Evolutionary conservation across 1,140 invertebrate genomes (phyloP).

Genomic region (Drosophila chauvacae): DNA sequence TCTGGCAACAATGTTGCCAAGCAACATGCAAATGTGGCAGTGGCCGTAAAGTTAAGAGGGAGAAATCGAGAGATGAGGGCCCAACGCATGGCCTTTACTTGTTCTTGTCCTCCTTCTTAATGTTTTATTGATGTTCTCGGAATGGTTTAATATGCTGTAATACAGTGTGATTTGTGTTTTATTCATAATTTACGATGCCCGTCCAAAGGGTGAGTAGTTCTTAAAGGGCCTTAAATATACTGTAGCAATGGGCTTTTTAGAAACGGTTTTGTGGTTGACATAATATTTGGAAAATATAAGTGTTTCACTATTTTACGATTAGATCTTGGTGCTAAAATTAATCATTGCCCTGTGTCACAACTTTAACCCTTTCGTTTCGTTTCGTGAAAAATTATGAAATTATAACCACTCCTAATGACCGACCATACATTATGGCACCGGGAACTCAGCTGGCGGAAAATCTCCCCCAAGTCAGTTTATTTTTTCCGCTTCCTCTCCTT

Average conservation of each 20-base stretch:
- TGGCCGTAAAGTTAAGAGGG: slow-evolving; percentile 15
- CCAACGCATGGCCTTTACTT: slow-evolving; percentile 16
- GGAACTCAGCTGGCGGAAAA: slow-evolving; percentile 43
- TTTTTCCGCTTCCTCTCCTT: slow-evolving; percentile 56
- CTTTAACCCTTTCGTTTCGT: slow-evolving; percentile 24
- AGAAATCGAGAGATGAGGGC: slow-evolving; percentile 9
- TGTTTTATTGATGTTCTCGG: slow-evolving; percentile 73
- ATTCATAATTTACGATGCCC: slow-evolving; percentile 46
- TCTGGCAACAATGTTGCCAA: slow-evolving; percentile 69
- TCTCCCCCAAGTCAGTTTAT: slow-evolving; percentile 12
- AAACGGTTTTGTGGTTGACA: slow-evolving; percentile 11
- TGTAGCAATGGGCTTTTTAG: slow-evolving; percentile 6
- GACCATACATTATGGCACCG: slow-evolving; percentile 61
- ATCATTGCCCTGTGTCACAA: slow-evolving; percentile 32
- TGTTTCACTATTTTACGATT: slow-evolving; percentile 31
- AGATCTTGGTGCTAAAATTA: slow-evolving; percentile 12
- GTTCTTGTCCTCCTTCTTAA: slow-evolving; percentile 38
- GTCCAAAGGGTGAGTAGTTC: slow-evolving; percentile 14
- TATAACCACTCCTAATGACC: slow-evolving; percentile 60
- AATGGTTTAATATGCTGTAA: slow-evolving; percentile 71
- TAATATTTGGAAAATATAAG: slow-evolving; percentile 20
- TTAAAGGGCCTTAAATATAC: slow-evolving; percentile 27
- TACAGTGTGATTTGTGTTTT: slow-evolving; percentile 66
- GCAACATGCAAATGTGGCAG: slow-evolving; percentile 55
- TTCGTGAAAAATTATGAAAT: slow-evolving; percentile 49